Percentiles rank a stretch among this genome's conserved stretches.
These are phyloP conservation scores for Aptenodytes forsteri DNA, from an alignment of 2,113 vertebrate species.

Conservation along the genomic window DNA sequence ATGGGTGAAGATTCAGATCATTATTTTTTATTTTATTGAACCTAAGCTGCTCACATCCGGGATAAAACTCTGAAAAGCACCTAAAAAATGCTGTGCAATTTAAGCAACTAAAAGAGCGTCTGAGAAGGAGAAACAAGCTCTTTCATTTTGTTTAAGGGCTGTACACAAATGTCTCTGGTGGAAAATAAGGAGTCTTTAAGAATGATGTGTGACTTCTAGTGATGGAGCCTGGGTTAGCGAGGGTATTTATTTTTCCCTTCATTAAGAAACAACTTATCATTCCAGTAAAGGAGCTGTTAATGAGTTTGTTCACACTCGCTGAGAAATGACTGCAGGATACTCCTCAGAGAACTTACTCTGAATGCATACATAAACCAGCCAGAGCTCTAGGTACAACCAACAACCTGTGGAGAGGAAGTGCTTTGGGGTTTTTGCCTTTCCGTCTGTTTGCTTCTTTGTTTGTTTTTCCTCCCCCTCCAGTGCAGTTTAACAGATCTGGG, in stretches of 20 bases:
- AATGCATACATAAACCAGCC: slow-evolving; percentile 61
- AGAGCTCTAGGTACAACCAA: slow-evolving; percentile 44
- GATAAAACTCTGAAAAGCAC: slow-evolving; percentile 1
- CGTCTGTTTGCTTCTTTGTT: background rate
- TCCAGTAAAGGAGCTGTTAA: slow-evolving; percentile 73
- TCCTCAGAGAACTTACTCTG: slow-evolving; percentile 69
- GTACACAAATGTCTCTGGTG: slow-evolving; percentile 64
- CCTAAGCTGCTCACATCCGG: background rate
- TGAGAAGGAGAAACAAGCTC: slow-evolving; percentile 43
- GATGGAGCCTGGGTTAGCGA: slow-evolving; percentile 64
- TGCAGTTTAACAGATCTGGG: background rate
- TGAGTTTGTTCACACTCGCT: slow-evolving; percentile 75
- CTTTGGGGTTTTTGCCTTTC: slow-evolving; percentile 5
- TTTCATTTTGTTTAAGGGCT: slow-evolving; percentile 62
- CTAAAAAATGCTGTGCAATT: slow-evolving; percentile 1
- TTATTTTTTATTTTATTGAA: slow-evolving; percentile 3
- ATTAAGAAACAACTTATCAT: slow-evolving; percentile 76
- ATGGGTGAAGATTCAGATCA: background rate
- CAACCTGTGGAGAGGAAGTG: background rate
- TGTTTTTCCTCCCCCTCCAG: background rate
- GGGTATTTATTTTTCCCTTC: slow-evolving; percentile 75
- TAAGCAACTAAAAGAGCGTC: slow-evolving; percentile 30
- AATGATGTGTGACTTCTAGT: slow-evolving; percentile 69
- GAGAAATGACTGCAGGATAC: slow-evolving; percentile 73
- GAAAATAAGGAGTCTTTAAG: slow-evolving; percentile 72